Evolutionary conservation across 2,797 vertebrate genomes (phyloP), one percentile per base, ranked within the genome.

Genomic region (Percopsis omiscomaycus): DNA sequence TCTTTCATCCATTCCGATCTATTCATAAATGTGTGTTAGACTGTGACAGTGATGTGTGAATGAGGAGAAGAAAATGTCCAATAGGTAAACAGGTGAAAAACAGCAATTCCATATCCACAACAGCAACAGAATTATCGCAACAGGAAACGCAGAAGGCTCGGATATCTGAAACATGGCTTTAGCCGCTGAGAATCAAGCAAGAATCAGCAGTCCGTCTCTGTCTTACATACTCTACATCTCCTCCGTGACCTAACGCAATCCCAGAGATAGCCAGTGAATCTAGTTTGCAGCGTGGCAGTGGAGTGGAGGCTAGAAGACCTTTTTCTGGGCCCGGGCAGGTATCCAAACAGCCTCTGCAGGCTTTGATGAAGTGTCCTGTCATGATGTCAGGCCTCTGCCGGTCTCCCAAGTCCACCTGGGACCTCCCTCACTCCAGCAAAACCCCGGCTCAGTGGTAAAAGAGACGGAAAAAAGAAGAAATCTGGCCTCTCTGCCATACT

Each of bases 331-430:
- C 77, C 0, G 74, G 89, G 87, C 83, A 83, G 66, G 64, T 66
- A 74, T 86, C 88, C 89, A 90, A 86, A 77, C 68, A 58, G 83
- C 75, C 78, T 80, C 79, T 44, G 61, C 79, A 66, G 80, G 74
- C 80, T 88, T 79, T 85, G 85, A 89, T 84, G 78, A 89, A 88
- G 88, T 86, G 87, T 83, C 79, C 85, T 88, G 89, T 89, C 87
- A 89, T 88, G 81, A 90, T 87, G 87, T 91, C 90, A 89, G 77
- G 30, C 75, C 76, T 87, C 81, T 78, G 77, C 32, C 66, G 84
- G 83, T 84, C 85, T 82, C 78, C 1, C 37, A 42, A 28, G 84
- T 74, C 89, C 88, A 90, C 86, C 84, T 86, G 87, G 85, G 86
- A 91, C 81, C 85, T 71, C 71, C 77, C 80, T 80, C 76, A 71